Evolutionary conservation across 2,888 invertebrate genomes (phyloP), one percentile per base, ranked within the genome.

Genomic region (Spialia ferax): DNA sequence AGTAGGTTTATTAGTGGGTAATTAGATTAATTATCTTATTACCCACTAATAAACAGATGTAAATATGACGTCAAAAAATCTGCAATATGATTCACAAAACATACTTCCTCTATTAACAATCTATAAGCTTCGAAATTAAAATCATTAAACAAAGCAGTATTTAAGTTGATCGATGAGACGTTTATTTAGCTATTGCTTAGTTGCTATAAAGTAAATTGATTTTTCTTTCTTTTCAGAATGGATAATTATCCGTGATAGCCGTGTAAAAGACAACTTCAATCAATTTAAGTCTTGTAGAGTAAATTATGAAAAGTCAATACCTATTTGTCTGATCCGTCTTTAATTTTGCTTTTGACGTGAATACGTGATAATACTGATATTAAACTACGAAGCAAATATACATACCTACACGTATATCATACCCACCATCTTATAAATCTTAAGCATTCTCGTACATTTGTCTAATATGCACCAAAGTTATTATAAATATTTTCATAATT

Each of bases 401-500:
- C 8, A 10, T 2, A 4, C 20, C 1, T 7, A 8, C 20, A 29
- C 10, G 6, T 32, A 32, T 32, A n/a, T n/a, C n/a, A 26, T 8
- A 32, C 32, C 6, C 32, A 32, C 32, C 7, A 32, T 32, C 32
- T 8, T 32, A 0, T 32, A 8, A 32, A 32, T 35, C 8, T 18
- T 35, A 55, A 56, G 32, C 32, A 56, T 8, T 20, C 35, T 20
- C 20, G 13, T 20, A 18, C 35, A 20, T 56, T 56, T 22, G 13
- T 42, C 15, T 59, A 59, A 13, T 23, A 13, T 20, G 63, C 48
- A 48, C 22, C 63, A 26, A 56, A 55, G 32, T 57, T 48, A 15
- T 32, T 38, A 23, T 55, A 63, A 11, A 54, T 62, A 35, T 38
- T 62, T 52, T 54, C 62, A 63, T 42, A 35, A 42, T 62, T 52